Base-by-base conservation (phyloP, 2,113 vertebrate genomes). In the Rostratula benghalensis region DNA sequence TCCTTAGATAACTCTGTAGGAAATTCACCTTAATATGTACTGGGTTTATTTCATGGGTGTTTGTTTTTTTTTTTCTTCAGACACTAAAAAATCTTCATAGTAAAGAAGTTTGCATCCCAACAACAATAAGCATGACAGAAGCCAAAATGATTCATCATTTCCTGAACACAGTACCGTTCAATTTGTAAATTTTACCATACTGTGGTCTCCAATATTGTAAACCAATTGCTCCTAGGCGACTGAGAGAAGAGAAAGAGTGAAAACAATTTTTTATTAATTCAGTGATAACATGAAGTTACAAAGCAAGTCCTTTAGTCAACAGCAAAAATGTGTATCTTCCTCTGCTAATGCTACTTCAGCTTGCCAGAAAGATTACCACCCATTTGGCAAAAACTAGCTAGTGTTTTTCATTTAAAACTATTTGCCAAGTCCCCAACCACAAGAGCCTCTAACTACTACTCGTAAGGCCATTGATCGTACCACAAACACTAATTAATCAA, bases 401-500 rank as follows among this genome's bases (percentile, higher is more conserved):
- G 57, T 33, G 18, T 81, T 96, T 70, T 87, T 70, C 20, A 56
- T 83, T 88, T 59, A 59, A 13, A 86, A 83, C 31, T 67, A 67
- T 59, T 64, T 90, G 54, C 65, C 76, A 93, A 92, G 46, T 59
- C 43, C 51, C 90, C 68, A 86, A 78, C 90, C 88, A 83, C 90
- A 94, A 68, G 39, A 78, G 87, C 79, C 27, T 91, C 79, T 89
- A 94, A 83, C 75, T 92, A 90, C 25, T 8, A 13, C 60, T 90
- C 43, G 10, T 10, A 93, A 86, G 23, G 56, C 60, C 80, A 68
- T 6, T 51, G 73, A 89, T 73, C 18, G 1, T 67, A 93, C 88
- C 83, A 92, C 85, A 96, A 92, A 90, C 39, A 61, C 51, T 90
- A 93, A 95, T 94, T 88, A 67, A 95, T 78, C 83, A 80, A 94